A percentile compares a stretch with the other conserved stretches of the same genome.
phyloP scores from a whole-genome alignment of 2,113 vertebrate genomes.

The Cheirogaleus medius region DNA sequence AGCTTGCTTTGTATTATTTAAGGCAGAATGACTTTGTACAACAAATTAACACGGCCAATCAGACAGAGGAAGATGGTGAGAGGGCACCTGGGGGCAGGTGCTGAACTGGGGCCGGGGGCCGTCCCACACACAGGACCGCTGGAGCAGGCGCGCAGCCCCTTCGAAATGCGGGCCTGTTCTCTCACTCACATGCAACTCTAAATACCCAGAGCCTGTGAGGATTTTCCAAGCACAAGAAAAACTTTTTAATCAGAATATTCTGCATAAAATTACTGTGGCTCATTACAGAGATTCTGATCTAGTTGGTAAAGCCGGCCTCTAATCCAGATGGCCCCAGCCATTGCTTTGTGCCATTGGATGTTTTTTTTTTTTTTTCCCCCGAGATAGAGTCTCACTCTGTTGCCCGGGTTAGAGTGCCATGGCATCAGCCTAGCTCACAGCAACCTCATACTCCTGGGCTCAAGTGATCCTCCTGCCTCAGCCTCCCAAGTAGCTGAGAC shows the following conservation, averaged over 20 bases:
- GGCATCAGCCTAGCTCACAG: too few relatives aligned
- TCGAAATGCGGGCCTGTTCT: accelerated
- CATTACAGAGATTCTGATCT: neutral
- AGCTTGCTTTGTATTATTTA: neutral
- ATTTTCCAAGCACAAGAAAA: neutral
- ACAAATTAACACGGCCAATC: neutral
- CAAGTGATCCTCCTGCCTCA: too few relatives aligned
- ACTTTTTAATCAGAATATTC: neutral
- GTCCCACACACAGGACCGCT: accelerated
- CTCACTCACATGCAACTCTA: neutral
- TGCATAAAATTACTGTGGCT: neutral
- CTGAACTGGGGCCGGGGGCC: neutral
- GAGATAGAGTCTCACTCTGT: too few relatives aligned
- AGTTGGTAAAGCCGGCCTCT: neutral
- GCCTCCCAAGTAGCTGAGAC: too few relatives aligned
- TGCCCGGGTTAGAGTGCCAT: too few relatives aligned
- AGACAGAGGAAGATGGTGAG: neutral
- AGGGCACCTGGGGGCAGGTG: accelerated
- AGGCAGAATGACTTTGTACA: neutral
- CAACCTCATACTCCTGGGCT: too few relatives aligned
- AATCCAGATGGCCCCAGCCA: neutral
- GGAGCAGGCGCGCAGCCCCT: neutral
- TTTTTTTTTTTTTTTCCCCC: too few relatives aligned
- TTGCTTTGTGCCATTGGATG: neutral
- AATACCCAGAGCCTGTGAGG: too few relatives aligned